Evolutionary conservation across 2,113 vertebrate genomes (phyloP), one percentile per base, ranked within the genome.

Genomic region (Phocoena sinus): DNA sequence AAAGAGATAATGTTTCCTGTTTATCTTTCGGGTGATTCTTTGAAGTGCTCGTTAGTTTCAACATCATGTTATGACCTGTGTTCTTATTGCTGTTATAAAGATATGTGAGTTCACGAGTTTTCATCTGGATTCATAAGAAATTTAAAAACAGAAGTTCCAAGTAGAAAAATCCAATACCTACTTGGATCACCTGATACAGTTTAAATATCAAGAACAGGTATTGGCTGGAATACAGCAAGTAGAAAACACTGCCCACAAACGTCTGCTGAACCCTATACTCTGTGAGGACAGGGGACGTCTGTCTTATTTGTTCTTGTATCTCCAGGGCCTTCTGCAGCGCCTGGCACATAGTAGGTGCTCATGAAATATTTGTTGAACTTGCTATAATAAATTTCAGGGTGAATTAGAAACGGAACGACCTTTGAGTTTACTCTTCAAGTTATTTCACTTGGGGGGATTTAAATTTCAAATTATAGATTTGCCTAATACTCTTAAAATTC

Each of bases 11-110:
- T 63, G 20, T 68, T 80, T 38, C 44, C 33, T 96, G 36, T 89
- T 92, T 81, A 47, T 89, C 38, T 90, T 94, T 93, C 17, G 44
- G 36, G 68, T 85, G 67, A 38, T 94, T 91, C 38, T 97, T 91
- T 94, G 83, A 96, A 96, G 87, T 85, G 87, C 60, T 93, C 70
- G 94, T 71, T 89, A n/a, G 20, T 70, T 95, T 92, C 65, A 83
- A 87, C 58, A 89, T 91, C 74, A 73, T 28, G 74, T 94, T 92
- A 79, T 65, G 87, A 47, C 65, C 56, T 65, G n/a, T 67, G 47
- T 96, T 93, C 86, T 91, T 80, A 80, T 13, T 73, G 44, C 26
- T 94, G 31, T 86, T 84, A 77, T 95, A 83, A 94, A 92, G 71
- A 91, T 56, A 36, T 3, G 47, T 5, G 67, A 77, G 33, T 89